A percentile compares a stretch with the other conserved stretches of the same genome.
Conservation (phyloP, 2,113 vertebrate genomes). For the Tachuris rubrigastra region DNA sequence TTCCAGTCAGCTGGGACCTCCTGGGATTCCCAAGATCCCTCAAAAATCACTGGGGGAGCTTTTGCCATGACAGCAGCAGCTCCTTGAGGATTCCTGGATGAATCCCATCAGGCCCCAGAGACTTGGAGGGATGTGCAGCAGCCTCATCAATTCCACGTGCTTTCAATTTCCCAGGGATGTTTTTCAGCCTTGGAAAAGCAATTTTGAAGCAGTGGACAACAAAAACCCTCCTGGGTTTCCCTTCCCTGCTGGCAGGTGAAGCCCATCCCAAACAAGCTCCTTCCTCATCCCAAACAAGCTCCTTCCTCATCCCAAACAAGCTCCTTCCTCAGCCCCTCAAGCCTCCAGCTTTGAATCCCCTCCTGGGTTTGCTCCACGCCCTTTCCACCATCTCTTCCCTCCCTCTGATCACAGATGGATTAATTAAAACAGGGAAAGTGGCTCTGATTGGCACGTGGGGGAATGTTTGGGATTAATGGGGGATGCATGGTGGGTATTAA, state of each 20-base stretch:
- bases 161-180: not conserved
- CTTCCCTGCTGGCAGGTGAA: not conserved
- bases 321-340: not conserved
- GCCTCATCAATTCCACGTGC: rapidly evolving
- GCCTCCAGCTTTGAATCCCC: not conserved
- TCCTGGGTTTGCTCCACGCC: rapidly evolving
- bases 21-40: too few species aligned
- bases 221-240: not conserved
- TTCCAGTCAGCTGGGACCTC: too few species aligned
- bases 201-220: not conserved
- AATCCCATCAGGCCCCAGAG: too few species aligned
- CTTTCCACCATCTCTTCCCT: not conserved
- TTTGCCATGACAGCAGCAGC: too few species aligned
- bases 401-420: not conserved
- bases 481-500: not conserved
- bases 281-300: too few species aligned
- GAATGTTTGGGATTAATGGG: not conserved
- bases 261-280: not conserved
- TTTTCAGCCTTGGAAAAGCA: not conserved
- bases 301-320: not conserved
- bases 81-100: too few species aligned
- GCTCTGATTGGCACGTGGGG: not conserved
- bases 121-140: not conserved
- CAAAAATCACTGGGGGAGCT: too few species aligned
- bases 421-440: not conserved